phyloP scores from a whole-genome alignment of 1,140 invertebrate genomes.

The Bombus huntii region DNA sequence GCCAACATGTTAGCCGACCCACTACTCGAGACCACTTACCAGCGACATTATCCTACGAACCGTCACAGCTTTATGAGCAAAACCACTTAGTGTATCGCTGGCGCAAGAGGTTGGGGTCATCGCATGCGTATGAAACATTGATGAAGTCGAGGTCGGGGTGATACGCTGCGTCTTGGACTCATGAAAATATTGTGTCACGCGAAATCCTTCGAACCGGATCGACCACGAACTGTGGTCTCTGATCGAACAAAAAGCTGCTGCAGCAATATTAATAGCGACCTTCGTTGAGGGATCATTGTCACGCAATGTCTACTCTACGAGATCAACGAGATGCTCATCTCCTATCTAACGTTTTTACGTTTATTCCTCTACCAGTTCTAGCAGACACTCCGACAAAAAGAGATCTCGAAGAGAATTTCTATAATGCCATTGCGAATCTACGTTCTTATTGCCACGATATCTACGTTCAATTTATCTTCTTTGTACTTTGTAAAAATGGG shows the following conservation, averaged over 20 bases:
- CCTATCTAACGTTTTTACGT: background rate
- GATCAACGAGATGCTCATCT: background rate
- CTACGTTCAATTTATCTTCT: background rate
- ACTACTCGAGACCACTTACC: constrained; percentile 61
- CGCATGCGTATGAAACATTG: constrained; percentile 79
- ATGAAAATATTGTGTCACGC: constrained; percentile 43
- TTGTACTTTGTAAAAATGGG: background rate
- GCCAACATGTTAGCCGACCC: constrained; percentile 19
- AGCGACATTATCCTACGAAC: constrained; percentile 60
- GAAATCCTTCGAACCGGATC: constrained; percentile 22
- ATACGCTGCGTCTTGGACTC: constrained; percentile 44
- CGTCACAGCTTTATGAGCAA: constrained; percentile 79
- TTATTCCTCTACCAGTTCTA: background rate
- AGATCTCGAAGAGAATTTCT: background rate
- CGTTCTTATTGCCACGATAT: background rate
- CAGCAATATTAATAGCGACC: background rate
- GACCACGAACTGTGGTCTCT: constrained; percentile 5
- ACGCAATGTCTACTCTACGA: background rate
- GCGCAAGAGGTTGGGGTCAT: constrained; percentile 63
- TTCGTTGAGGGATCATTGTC: background rate
- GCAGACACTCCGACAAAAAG: background rate
- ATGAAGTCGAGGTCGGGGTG: constrained; percentile 65
- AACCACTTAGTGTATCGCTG: constrained; percentile 80
- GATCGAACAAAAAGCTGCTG: background rate
- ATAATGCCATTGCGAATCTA: background rate